Evolutionary conservation across 2,888 invertebrate genomes (phyloP).

Genomic region (Limenitis camilla): DNA sequence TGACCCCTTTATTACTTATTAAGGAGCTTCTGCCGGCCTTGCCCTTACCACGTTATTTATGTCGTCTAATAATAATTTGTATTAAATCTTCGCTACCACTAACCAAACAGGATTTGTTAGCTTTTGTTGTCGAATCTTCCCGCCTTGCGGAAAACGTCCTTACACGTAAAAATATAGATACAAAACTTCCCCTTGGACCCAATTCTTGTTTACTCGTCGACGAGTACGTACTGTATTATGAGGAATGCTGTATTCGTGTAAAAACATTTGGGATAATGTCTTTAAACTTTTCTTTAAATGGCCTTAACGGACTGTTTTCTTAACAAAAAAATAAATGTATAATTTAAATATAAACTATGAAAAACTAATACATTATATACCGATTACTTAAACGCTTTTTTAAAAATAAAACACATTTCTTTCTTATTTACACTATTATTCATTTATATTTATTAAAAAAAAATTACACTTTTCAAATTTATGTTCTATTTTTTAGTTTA

Average conservation of each 20-base stretch:
- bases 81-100: constrained; percentile 71
- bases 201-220: constrained; percentile 6
- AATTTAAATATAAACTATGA: too few species aligned
- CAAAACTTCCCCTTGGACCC: constrained; percentile 6
- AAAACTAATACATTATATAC: too few species aligned
- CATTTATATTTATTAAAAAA: too few species aligned
- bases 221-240: background rate
- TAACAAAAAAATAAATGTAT: background rate
- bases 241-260: constrained; percentile 4
- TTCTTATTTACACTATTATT: too few species aligned
- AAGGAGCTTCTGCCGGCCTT: constrained; percentile 56
- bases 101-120: constrained; percentile 70
- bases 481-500: too few species aligned
- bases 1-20: constrained; percentile 75
- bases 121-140: constrained; percentile 62
- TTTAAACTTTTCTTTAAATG: background rate
- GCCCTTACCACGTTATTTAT: constrained; percentile 68
- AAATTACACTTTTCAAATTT: too few species aligned
- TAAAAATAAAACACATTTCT: too few species aligned
- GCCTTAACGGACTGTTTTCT: background rate
- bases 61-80: constrained; percentile 75
- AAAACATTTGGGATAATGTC: constrained; percentile 3
- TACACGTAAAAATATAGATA: constrained; percentile 10
- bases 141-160: constrained; percentile 43
- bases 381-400: too few species aligned